These are phyloP conservation scores for Leptoteleia sp. DNA, from an alignment of 1,140 invertebrate species.

Conservation along the genomic window DNA sequence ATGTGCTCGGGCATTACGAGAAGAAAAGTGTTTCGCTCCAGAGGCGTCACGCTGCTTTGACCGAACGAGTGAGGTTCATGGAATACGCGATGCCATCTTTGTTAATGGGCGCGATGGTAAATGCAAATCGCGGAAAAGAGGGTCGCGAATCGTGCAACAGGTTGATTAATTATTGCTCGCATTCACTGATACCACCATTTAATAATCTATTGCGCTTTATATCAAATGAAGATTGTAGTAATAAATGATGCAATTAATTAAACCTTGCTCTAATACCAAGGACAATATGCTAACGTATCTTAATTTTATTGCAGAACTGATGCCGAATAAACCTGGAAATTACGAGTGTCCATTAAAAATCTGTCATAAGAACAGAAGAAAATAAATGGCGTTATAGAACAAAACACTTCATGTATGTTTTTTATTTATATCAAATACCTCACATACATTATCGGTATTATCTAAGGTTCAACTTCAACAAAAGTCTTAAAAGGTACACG, in stretches of 20 bases:
- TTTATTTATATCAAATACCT: constrained; percentile 61
- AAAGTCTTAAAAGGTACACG: constrained; percentile 57
- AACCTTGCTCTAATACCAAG: too few relatives aligned
- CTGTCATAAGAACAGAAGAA: background rate
- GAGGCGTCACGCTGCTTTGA: constrained; percentile 62
- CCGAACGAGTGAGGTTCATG: constrained; percentile 69
- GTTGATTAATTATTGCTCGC: constrained; percentile 22
- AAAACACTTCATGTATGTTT: constrained; percentile 48
- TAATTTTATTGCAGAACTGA: constrained; percentile 8
- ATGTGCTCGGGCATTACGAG: constrained; percentile 68
- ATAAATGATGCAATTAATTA: too few relatives aligned
- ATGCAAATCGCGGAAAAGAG: constrained; percentile 25
- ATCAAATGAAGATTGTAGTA: too few relatives aligned
- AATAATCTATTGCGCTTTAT: background rate
- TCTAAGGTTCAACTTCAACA: constrained; percentile 44
- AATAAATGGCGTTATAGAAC: constrained; percentile 21
- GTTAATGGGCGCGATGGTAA: constrained; percentile 64
- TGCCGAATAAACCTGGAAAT: background rate
- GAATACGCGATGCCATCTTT: constrained; percentile 71
- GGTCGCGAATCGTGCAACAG: constrained; percentile 40
- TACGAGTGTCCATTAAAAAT: too few relatives aligned
- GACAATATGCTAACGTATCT: too few relatives aligned
- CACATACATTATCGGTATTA: constrained; percentile 45
- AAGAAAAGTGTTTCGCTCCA: constrained; percentile 69
- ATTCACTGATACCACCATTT: background rate